Percentiles rank a stretch among this genome's conserved stretches.
phyloP scores from a whole-genome alignment of 2,888 invertebrate genomes.

The Cordilura impudica region DNA sequence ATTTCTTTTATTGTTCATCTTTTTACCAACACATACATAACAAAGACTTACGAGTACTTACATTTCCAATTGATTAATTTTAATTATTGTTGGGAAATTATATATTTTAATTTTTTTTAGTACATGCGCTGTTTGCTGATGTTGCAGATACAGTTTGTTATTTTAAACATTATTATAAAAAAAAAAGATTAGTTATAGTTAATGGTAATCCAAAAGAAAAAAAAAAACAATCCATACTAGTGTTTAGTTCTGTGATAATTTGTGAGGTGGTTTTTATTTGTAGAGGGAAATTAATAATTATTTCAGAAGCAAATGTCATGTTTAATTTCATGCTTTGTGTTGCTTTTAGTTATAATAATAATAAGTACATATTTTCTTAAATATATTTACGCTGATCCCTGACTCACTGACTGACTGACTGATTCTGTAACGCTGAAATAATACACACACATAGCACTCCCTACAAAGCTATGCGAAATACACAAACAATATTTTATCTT shows the following conservation, averaged over 20 bases:
- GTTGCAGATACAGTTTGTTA: neutral
- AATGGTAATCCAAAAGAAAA: slow-evolving; percentile 45
- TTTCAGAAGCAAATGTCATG: too few species aligned
- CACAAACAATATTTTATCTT: too few species aligned
- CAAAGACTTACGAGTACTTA: neutral
- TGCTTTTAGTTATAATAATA: too few species aligned
- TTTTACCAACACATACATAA: slow-evolving; percentile 11
- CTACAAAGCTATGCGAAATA: too few species aligned
- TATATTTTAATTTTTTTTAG: slow-evolving; percentile 9
- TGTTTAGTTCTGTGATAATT: neutral
- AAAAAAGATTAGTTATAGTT: neutral
- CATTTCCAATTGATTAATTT: slow-evolving; percentile 52
- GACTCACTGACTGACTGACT: too few species aligned
- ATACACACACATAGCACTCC: too few species aligned
- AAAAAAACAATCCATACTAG: slow-evolving; percentile 27
- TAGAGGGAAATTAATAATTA: too few species aligned
- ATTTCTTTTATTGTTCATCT: slow-evolving; percentile 40
- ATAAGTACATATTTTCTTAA: too few species aligned
- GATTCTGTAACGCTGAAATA: too few species aligned
- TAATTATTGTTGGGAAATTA: slow-evolving; percentile 54
- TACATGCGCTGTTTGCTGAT: slow-evolving; percentile 14
- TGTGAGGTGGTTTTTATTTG: too few species aligned
- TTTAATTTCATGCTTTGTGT: too few species aligned
- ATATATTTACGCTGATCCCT: too few species aligned
- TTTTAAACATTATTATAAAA: neutral